These are phyloP conservation scores for Elanoides forficatus DNA, from an alignment of 2,113 vertebrate species.

Conservation along the genomic window DNA sequence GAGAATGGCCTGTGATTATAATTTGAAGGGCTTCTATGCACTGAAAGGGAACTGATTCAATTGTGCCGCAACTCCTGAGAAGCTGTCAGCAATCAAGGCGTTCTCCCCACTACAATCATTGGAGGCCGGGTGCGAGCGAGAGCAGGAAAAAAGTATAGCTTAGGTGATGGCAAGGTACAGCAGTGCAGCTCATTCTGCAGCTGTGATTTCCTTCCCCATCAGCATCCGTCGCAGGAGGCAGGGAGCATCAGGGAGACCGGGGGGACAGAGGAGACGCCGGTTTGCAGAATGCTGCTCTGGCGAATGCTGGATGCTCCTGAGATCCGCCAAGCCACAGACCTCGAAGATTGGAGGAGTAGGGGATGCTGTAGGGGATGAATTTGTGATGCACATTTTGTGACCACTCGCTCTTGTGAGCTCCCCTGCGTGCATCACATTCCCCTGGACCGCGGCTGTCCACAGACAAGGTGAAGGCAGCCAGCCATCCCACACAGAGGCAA, in stretches of 20 bases:
- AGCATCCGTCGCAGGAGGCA: neutral
- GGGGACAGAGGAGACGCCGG: neutral
- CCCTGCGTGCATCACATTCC: fast-evolving
- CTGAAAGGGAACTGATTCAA: slow-evolving; percentile 75
- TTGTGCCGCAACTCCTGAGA: slow-evolving; percentile 49
- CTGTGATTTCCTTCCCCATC: neutral
- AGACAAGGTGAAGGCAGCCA: neutral
- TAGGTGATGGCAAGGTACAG: slow-evolving; percentile 5
- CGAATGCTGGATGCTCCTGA: fast-evolving
- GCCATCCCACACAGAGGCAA: neutral
- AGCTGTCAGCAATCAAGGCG: slow-evolving; percentile 72
- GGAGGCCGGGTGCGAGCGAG: neutral
- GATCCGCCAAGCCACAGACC: fast-evolving
- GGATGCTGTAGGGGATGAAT: neutral
- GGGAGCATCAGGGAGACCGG: fast-evolving
- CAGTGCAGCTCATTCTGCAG: neutral
- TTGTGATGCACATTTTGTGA: neutral
- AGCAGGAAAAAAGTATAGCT: neutral
- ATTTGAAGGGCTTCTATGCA: slow-evolving; percentile 64
- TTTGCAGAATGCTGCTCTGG: neutral
- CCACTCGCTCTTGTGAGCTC: neutral
- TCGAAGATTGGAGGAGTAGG: neutral
- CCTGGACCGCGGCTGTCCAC: fast-evolving
- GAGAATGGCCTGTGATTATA: slow-evolving; percentile 69
- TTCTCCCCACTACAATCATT: slow-evolving; percentile 22